Conservation (phyloP, 2,888 invertebrate species). For the Norana najaformis region DNA sequence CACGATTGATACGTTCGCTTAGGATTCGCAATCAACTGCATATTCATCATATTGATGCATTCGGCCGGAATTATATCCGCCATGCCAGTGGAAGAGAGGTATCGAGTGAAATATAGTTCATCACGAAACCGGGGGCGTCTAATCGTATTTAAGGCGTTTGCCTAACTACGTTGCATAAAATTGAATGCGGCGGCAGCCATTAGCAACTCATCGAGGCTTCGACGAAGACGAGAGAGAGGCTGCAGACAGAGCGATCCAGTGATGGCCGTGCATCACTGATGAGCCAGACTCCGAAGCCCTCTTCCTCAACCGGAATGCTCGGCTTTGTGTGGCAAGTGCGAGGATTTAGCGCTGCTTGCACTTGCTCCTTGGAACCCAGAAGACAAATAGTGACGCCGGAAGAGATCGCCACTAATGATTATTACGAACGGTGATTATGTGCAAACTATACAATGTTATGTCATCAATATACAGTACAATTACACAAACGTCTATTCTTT, state of each 20-base stretch:
- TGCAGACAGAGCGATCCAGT: too few relatives aligned
- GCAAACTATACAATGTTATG: neutral
- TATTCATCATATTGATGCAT: neutral
- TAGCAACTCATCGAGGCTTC: neutral
- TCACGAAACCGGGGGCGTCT: neutral
- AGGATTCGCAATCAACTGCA: neutral
- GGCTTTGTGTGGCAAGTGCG: neutral
- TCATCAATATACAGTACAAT: neutral
- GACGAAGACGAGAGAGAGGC: neutral
- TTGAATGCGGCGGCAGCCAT: neutral
- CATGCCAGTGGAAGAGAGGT: neutral
- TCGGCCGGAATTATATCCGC: neutral
- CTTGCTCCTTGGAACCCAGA: neutral
- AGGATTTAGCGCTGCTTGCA: neutral
- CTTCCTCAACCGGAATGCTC: neutral
- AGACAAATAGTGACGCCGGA: too few relatives aligned
- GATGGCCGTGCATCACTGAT: too few relatives aligned
- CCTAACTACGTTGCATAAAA: neutral
- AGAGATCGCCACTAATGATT: neutral
- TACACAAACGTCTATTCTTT: neutral
- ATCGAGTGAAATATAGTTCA: neutral
- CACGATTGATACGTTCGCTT: constrained; percentile 10
- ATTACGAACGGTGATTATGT: neutral
- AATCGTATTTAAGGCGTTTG: neutral
- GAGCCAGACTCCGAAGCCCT: neutral